These are phyloP conservation scores for Lottia gigantea DNA, from an alignment of 2,888 invertebrate genomes.

Conservation along the genomic window DNA sequence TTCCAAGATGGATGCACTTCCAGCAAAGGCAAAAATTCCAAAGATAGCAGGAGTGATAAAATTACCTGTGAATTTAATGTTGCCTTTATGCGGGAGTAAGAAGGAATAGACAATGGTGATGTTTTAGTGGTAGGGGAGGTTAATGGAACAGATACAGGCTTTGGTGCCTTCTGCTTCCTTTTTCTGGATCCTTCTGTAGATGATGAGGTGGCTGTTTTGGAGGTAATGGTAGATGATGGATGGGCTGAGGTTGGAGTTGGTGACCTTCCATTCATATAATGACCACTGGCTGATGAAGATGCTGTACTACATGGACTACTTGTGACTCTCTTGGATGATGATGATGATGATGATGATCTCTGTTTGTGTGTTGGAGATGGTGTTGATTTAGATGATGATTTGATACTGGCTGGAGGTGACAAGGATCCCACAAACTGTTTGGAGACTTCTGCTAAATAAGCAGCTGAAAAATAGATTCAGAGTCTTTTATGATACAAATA, in stretches of 20 bases:
- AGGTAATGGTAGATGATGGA: conserved; percentile 14
- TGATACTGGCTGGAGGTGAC: not conserved
- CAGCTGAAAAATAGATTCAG: not conserved
- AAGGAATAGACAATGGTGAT: conserved; percentile 20
- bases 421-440: conserved; percentile 18
- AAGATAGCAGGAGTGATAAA: no score
- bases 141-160: conserved; percentile 11
- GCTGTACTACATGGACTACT: conserved; percentile 17
- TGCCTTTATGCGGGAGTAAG: not conserved
- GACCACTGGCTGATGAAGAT: conserved; percentile 8
- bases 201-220: conserved; percentile 15
- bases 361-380: conserved; percentile 25
- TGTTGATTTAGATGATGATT: conserved; percentile 23
- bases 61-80: not conserved
- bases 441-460: conserved; percentile 4
- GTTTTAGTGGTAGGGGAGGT: conserved; percentile 16
- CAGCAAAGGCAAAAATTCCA: no score
- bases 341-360: conserved; percentile 20
- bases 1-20: no score
- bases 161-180: conserved; percentile 19
- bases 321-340: conserved; percentile 16
- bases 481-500: no score
- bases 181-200: not conserved
- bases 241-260: not conserved
- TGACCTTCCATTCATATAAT: not conserved